phyloP scores from a whole-genome alignment of 2,888 invertebrate genomes.

The Eupsilia transversa region DNA sequence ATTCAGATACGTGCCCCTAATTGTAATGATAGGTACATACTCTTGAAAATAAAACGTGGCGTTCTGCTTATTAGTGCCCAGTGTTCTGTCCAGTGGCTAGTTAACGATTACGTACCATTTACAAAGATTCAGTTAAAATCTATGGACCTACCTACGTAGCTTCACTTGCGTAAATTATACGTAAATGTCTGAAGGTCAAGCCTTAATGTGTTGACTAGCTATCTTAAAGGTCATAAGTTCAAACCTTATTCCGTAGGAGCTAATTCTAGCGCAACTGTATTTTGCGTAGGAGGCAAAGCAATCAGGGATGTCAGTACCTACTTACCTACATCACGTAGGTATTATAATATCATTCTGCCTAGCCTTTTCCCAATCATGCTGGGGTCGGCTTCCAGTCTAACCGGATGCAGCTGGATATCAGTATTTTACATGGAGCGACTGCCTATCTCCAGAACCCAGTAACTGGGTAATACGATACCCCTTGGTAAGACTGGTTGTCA shows the following conservation, averaged over 20 bases:
- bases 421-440: too few species aligned
- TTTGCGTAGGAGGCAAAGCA: constrained; percentile 17
- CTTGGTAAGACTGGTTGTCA: too few species aligned
- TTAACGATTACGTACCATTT: neutral
- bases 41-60: neutral
- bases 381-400: too few species aligned
- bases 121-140: neutral
- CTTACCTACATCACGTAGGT: neutral
- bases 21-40: neutral
- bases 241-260: constrained; percentile 12
- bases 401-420: too few species aligned
- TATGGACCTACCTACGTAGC: neutral
- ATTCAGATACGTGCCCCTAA: neutral
- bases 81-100: neutral
- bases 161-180: neutral
- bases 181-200: constrained; percentile 33
- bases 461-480: too few species aligned
- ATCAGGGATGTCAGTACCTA: constrained; percentile 11
- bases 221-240: constrained; percentile 41
- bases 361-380: too few species aligned
- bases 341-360: too few species aligned
- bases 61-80: neutral
- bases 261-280: constrained; percentile 5
- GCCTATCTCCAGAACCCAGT: too few species aligned
- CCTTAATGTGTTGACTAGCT: neutral